A percentile compares a stretch with the other conserved stretches of the same genome.
Evolutionary conservation across 92 coral and sea anemone species (phyloP).

Genomic region (Zoanthus gigantus): DNA sequence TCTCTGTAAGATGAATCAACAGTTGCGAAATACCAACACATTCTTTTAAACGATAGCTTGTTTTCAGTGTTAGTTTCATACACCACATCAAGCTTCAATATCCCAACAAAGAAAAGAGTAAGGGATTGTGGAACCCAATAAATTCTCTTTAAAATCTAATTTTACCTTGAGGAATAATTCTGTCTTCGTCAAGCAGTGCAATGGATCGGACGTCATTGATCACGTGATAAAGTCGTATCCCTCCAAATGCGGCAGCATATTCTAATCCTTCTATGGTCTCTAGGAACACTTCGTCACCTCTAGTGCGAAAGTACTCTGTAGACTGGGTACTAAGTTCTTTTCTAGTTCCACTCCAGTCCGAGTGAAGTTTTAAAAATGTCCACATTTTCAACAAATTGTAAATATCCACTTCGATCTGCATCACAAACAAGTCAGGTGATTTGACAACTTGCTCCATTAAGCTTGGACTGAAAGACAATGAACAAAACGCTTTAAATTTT

Average conservation of each 20-base stretch:
- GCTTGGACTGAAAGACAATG: constrained; percentile 64
- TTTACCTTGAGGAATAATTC: constrained; percentile 87
- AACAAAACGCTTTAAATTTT: neutral
- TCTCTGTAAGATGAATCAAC: no score
- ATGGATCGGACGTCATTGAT: constrained; percentile 90
- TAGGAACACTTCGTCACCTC: constrained; percentile 72
- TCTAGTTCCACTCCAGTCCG: constrained; percentile 77
- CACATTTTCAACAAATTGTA: constrained; percentile 92
- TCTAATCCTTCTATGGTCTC: constrained; percentile 78
- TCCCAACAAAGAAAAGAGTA: no score
- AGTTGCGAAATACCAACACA: no score
- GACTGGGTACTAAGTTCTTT: constrained; percentile 78
- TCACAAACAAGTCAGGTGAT: constrained; percentile 91
- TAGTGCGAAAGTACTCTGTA: constrained; percentile 69
- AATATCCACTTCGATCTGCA: constrained; percentile 97
- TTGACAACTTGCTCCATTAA: constrained; percentile 91
- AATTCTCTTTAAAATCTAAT: no score
- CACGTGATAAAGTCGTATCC: constrained; percentile 89
- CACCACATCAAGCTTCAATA: no score
- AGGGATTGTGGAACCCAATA: no score
- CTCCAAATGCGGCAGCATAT: constrained; percentile 81
- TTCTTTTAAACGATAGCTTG: no score
- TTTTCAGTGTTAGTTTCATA: no score
- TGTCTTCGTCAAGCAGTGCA: constrained; percentile 80
- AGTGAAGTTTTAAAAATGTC: constrained; percentile 80